Evolutionary conservation across 2,797 vertebrate species (phyloP).

Genomic region (Carapus acus): DNA sequence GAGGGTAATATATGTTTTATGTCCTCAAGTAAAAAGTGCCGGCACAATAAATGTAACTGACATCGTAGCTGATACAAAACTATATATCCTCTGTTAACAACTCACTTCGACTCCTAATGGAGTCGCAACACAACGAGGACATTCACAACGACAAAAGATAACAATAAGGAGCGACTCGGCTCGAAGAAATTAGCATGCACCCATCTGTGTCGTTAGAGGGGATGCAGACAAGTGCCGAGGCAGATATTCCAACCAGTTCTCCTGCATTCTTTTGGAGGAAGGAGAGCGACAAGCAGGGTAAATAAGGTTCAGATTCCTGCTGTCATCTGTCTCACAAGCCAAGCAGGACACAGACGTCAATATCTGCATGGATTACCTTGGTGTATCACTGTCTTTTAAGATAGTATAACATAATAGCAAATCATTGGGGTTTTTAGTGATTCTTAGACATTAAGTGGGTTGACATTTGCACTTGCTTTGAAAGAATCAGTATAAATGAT

Average conservation of each 20-base stretch:
- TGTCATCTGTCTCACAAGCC: slow-evolving; percentile 30
- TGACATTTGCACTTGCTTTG: no score
- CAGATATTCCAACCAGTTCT: slow-evolving; percentile 7
- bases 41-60: no score
- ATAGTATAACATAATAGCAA: no score
- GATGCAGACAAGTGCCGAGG: slow-evolving; percentile 3
- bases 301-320: slow-evolving; percentile 29
- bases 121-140: slow-evolving; percentile 1
- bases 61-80: not conserved
- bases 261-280: slow-evolving; percentile 23
- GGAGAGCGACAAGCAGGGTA: slow-evolving; percentile 32
- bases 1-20: slow-evolving; percentile 14
- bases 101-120: slow-evolving; percentile 13
- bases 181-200: slow-evolving; percentile 27
- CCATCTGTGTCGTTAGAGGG: slow-evolving; percentile 23
- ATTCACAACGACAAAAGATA: slow-evolving; percentile 9
- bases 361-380: no score
- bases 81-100: slow-evolving; percentile 6
- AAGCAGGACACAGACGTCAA: slow-evolving; percentile 33
- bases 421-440: no score
- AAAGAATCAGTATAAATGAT: no score
- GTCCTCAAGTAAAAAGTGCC: slow-evolving; percentile 9
- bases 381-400: no score
- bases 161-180: slow-evolving; percentile 16
- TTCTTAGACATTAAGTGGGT: no score